phyloP scores from a whole-genome alignment of 2,113 vertebrate genomes.

The Carettochelys insculpta region DNA sequence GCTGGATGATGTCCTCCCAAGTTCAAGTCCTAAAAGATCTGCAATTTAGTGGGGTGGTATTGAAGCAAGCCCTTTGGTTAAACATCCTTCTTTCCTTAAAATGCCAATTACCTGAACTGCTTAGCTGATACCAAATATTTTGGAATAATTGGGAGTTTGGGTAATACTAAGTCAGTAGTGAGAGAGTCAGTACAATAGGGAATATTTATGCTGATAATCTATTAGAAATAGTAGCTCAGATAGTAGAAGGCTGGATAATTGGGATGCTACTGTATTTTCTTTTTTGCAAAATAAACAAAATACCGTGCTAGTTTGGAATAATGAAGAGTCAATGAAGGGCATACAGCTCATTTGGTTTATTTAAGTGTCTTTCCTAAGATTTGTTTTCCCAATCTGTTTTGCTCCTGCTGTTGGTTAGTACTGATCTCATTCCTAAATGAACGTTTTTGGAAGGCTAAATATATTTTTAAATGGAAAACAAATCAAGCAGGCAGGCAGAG shows the following conservation, averaged over 20 bases:
- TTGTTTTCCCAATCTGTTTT: conserved; percentile 5
- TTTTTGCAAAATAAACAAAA: neutral
- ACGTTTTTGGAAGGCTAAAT: neutral
- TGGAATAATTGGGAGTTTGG: neutral
- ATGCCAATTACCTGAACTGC: neutral
- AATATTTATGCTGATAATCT: neutral
- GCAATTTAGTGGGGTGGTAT: neutral
- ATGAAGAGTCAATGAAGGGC: conserved; percentile 26
- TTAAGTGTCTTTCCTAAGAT: conserved; percentile 2
- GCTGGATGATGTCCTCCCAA: neutral
- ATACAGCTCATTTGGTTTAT: conserved; percentile 43
- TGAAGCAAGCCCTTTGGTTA: neutral
- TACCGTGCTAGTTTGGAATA: conserved; percentile 1
- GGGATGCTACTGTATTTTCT: neutral
- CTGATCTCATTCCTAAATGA: conserved; percentile 33
- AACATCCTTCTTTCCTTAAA: conserved; percentile 2
- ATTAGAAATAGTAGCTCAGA: neutral
- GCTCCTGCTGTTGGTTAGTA: neutral
- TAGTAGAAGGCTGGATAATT: neutral
- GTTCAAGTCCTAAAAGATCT: neutral
- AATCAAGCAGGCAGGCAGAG: conserved; percentile 23
- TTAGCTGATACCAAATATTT: neutral
- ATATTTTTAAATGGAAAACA: conserved; percentile 48
- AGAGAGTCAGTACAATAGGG: neutral
- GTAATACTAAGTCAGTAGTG: neutral